phyloP scores from a whole-genome alignment of 2,113 vertebrate genomes.

The Rhagologus leucostigma region DNA sequence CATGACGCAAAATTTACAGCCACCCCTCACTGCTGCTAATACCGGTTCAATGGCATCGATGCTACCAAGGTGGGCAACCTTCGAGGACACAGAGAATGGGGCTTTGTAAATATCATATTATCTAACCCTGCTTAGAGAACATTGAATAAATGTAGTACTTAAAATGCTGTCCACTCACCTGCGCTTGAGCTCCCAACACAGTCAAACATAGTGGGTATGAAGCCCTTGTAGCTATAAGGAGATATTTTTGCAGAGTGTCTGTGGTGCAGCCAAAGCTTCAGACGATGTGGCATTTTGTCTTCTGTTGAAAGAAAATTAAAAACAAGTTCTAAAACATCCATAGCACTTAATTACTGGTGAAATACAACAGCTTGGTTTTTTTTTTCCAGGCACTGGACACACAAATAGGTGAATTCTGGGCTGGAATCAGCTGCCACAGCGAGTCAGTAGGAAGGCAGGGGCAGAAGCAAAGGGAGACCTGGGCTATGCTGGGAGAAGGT shows the following conservation, averaged over 20 bases:
- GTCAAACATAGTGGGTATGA: background rate
- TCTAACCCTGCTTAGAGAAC: background rate
- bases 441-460: background rate
- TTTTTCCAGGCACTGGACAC: background rate
- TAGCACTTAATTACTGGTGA: background rate
- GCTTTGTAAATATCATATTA: background rate
- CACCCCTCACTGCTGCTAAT: background rate
- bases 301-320: background rate
- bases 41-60: background rate
- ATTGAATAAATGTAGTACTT: background rate
- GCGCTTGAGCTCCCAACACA: background rate
- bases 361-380: background rate
- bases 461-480: background rate
- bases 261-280: background rate
- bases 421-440: background rate
- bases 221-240: background rate
- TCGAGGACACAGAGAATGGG: background rate
- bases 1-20: conserved; percentile 20
- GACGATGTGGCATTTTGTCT: background rate
- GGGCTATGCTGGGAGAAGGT: background rate
- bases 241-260: background rate
- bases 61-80: background rate
- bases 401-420: background rate
- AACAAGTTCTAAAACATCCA: background rate
- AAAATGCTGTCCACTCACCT: background rate